These are phyloP conservation scores for Vesta saturnalis DNA, from an alignment of 2,888 invertebrate species.

Conservation along the genomic window DNA sequence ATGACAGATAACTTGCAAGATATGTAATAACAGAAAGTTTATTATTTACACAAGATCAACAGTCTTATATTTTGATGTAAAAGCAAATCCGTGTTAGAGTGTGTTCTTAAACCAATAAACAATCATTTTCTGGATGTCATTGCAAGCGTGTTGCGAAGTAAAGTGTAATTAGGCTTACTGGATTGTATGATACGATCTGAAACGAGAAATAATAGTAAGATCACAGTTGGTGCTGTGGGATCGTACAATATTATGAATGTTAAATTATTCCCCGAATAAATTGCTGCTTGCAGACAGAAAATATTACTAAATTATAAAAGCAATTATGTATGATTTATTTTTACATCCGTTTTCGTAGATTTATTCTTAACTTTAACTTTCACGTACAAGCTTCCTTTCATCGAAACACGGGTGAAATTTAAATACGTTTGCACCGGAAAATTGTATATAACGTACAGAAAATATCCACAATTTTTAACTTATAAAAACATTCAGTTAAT, in stretches of 20 bases:
- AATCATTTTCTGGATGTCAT: slow-evolving; percentile 15
- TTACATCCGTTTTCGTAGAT: not conserved
- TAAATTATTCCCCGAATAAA: slow-evolving; percentile 21
- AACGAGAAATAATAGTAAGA: slow-evolving; percentile 14
- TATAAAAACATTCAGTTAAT: no score
- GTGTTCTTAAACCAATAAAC: slow-evolving; percentile 17
- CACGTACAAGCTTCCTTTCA: not conserved
- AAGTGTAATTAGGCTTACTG: slow-evolving; percentile 24
- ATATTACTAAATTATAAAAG: slow-evolving; percentile 13
- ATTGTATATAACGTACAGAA: not conserved
- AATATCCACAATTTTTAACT: no score
- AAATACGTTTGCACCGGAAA: not conserved
- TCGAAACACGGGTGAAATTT: not conserved
- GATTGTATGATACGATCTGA: slow-evolving; percentile 15
- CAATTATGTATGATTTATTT: slow-evolving; percentile 9
- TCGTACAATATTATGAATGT: slow-evolving; percentile 21
- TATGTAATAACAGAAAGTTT: slow-evolving; percentile 12
- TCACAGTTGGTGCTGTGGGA: slow-evolving; percentile 20
- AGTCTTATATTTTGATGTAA: not conserved
- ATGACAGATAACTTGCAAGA: not conserved
- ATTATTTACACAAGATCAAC: slow-evolving; percentile 21
- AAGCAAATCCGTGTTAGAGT: not conserved
- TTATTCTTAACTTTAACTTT: slow-evolving; percentile 2
- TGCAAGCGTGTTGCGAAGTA: slow-evolving; percentile 14
- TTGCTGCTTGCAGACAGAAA: slow-evolving; percentile 9